These are phyloP conservation scores for Pomacea maculata DNA, from an alignment of 1,140 invertebrate species.

Conservation along the genomic window DNA sequence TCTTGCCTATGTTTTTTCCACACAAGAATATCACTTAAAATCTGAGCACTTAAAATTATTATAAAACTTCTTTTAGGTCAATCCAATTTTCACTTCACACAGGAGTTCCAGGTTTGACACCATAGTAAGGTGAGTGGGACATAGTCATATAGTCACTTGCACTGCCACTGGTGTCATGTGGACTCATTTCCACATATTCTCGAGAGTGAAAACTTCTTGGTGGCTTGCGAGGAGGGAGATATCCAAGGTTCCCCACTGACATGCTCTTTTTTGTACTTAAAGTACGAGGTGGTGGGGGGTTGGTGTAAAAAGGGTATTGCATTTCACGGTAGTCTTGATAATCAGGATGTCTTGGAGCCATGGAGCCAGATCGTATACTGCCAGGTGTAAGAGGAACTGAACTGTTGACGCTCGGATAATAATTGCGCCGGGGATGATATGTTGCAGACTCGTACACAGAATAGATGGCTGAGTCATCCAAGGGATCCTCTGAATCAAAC, in stretches of 20 bases:
- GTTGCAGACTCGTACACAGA: conserved; percentile 30
- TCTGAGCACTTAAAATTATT: neutral
- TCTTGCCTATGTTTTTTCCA: neutral
- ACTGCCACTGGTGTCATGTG: conserved; percentile 32
- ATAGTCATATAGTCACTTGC: conserved; percentile 32
- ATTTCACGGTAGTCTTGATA: conserved; percentile 33
- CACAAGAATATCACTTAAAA: neutral
- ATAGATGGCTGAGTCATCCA: conserved; percentile 37
- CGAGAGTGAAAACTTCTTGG: conserved; percentile 45
- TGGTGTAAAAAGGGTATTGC: conserved; percentile 26
- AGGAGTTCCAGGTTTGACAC: conserved; percentile 35
- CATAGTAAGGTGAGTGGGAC: conserved; percentile 24
- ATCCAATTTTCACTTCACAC: conserved; percentile 13
- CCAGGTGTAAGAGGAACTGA: conserved; percentile 28
- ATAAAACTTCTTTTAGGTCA: neutral
- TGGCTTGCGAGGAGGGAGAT: conserved; percentile 45
- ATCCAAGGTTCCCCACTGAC: conserved; percentile 47
- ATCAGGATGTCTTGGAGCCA: conserved; percentile 22
- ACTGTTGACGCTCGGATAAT: conserved; percentile 21
- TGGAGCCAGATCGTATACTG: conserved; percentile 23
- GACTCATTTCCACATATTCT: conserved; percentile 41
- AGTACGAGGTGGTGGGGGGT: conserved; percentile 21
- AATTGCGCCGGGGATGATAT: conserved; percentile 24
- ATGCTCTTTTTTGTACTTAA: conserved; percentile 41
- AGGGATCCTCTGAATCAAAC: conserved; percentile 44